Evolutionary conservation across 2,113 vertebrate genomes (phyloP).

Genomic region (Gymnogyps californianus): DNA sequence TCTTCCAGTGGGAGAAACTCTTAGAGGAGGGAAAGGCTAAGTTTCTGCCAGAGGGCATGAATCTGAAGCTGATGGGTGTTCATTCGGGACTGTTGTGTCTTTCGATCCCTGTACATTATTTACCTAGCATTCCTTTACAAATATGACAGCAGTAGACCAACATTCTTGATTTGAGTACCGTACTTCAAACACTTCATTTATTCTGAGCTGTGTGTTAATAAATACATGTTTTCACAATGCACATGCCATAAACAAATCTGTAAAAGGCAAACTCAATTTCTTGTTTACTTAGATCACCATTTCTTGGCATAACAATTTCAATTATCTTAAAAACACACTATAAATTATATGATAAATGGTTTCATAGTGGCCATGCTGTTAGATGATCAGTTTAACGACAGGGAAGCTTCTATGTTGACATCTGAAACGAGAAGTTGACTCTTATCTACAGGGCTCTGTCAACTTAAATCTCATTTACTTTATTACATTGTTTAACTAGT

Average conservation of each 20-base stretch:
- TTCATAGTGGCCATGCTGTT: neutral
- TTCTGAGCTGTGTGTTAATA: neutral
- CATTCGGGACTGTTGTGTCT: neutral
- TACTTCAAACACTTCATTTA: neutral
- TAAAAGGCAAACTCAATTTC: neutral
- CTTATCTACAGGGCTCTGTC: neutral
- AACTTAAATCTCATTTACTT: constrained; percentile 8
- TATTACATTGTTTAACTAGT: neutral
- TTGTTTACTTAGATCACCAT: neutral
- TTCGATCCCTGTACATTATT: neutral
- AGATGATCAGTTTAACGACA: neutral
- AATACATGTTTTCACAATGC: neutral
- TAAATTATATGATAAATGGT: neutral
- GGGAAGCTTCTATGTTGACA: neutral
- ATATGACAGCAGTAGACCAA: neutral
- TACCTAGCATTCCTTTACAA: neutral
- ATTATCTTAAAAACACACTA: neutral
- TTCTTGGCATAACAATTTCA: neutral
- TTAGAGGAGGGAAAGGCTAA: neutral
- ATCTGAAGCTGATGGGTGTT: neutral
- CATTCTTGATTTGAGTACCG: neutral
- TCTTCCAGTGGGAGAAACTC: neutral
- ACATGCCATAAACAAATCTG: neutral
- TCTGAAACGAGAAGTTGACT: neutral
- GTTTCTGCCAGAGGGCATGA: neutral